Percentiles rank a stretch among this genome's conserved stretches.
Evolutionary conservation across 2,888 invertebrate genomes (phyloP).

Genomic region (Xestia xanthographa): DNA sequence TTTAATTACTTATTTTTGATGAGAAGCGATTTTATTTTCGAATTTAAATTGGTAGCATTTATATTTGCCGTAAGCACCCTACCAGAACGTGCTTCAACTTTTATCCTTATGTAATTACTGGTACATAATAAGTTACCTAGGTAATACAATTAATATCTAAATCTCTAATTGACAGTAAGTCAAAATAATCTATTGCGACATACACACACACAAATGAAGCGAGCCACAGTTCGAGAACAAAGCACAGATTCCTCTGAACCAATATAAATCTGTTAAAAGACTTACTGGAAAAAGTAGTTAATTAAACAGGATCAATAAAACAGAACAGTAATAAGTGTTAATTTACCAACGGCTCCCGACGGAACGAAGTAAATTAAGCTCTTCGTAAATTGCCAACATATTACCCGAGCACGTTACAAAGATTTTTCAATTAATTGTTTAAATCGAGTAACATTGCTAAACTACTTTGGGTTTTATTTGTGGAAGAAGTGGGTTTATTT

Average conservation of each 20-base stretch:
- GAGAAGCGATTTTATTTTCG: not conserved
- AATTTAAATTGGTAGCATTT: not conserved
- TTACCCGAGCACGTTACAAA: constrained; percentile 39
- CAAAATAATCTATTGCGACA: too few relatives aligned
- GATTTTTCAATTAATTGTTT: constrained; percentile 54
- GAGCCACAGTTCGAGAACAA: not conserved
- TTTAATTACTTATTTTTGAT: not conserved
- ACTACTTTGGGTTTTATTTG: constrained; percentile 22
- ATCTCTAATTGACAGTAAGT: not conserved
- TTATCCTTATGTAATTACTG: not conserved
- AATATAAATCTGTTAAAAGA: constrained; percentile 34
- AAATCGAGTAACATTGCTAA: constrained; percentile 28
- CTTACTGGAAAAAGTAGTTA: constrained; percentile 42
- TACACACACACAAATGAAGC: not conserved
- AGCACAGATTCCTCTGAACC: constrained; percentile 4
- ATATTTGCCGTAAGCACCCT: not conserved
- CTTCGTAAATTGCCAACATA: constrained; percentile 54
- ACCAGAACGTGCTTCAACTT: not conserved
- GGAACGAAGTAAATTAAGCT: constrained; percentile 57
- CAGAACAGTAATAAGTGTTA: constrained; percentile 55
- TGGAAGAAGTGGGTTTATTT: not conserved
- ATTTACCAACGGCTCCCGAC: constrained; percentile 43
- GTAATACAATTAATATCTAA: not conserved
- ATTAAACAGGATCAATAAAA: constrained; percentile 54
- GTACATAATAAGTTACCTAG: too few relatives aligned